Base-by-base conservation (phyloP, 2,797 vertebrate species). In the Rhynchotus rufescens region DNA sequence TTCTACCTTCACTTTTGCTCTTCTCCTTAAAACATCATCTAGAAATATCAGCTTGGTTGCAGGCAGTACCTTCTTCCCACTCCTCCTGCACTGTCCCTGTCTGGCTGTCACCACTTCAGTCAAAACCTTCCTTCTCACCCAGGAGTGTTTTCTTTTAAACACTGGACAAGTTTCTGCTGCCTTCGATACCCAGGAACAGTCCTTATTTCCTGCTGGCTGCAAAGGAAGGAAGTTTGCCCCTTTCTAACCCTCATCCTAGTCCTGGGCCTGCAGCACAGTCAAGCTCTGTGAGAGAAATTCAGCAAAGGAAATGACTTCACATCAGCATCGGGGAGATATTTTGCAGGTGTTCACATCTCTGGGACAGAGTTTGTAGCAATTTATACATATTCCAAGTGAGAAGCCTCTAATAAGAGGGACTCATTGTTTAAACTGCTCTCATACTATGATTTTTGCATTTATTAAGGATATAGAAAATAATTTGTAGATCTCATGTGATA, bases 301-400 rank as follows among this genome's bases (percentile, higher is more conserved):
- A 81, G 32, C 0, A 0, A 44, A 93, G 92, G 90, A 96, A 95
- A 91, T 93, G 6, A 95, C 69, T 78, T 92, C 80, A 80, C 82
- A 51, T 59, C 25, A 80, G 54, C 52, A 72, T 38, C 6, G 1
- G 84, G 79, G 32, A 89, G 91, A 80, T 38, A 44, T 57, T 89
- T 67, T 85, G 73, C 93, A 96, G 91, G 88, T 96, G 90, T 92
- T 94, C 81, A 30, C 15, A 61, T 61, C 64, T 88, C 86, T 78
- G 81, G 72, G 36, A 91, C 72, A 79, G 56, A 86, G 56, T 40
- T 90, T 73, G 60, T 14, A 51, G 80, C 38, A 80, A 38, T 19
- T 86, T 52, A 26, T 4, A 32, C 9, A 30, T 42, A 45, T 57
- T 86, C 44, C 42, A 9, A 3, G 1, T 38, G 61, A 79, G 67